A percentile compares a stretch with the other conserved stretches of the same genome.
Evolutionary conservation across 2,888 invertebrate species (phyloP).

Genomic region (Tineola bisselliella): DNA sequence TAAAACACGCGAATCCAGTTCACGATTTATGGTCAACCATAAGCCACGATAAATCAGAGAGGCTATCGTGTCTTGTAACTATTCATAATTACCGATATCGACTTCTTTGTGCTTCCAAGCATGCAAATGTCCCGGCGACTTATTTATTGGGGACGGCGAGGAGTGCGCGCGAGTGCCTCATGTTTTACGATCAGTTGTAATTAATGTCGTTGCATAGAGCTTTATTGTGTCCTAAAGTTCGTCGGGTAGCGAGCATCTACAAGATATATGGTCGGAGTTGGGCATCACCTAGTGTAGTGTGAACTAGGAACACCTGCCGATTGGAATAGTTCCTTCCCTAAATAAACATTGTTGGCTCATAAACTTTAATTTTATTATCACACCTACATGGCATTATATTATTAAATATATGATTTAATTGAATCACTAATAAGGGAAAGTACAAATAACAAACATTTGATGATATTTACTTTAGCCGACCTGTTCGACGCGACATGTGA

Average conservation of each 20-base stretch:
- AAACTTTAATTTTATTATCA: no score
- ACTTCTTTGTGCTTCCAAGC: conserved; percentile 43
- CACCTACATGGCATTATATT: no score
- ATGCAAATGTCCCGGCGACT: conserved; percentile 38
- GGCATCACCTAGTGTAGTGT: conserved; percentile 15
- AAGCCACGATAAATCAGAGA: conserved; percentile 37
- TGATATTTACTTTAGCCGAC: neutral
- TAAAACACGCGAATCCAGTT: conserved; percentile 20
- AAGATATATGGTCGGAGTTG: conserved; percentile 36
- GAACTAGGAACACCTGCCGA: neutral
- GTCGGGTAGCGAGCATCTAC: conserved; percentile 23
- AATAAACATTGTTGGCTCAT: neutral
- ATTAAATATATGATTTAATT: no score
- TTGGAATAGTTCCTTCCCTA: neutral
- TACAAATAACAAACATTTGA: no score
- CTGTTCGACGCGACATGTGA: neutral
- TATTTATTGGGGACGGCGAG: conserved; percentile 31
- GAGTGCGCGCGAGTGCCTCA: conserved; percentile 22
- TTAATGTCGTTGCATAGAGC: conserved; percentile 48
- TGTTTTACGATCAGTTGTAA: conserved; percentile 52
- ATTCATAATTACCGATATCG: conserved; percentile 50
- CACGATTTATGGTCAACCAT: conserved; percentile 29
- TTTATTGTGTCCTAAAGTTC: conserved; percentile 41
- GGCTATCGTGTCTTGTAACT: conserved; percentile 25
- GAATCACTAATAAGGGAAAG: no score